These are phyloP conservation scores for Pristionchus maxplancki DNA, from an alignment of 2,888 invertebrate genomes.

Conservation along the genomic window DNA sequence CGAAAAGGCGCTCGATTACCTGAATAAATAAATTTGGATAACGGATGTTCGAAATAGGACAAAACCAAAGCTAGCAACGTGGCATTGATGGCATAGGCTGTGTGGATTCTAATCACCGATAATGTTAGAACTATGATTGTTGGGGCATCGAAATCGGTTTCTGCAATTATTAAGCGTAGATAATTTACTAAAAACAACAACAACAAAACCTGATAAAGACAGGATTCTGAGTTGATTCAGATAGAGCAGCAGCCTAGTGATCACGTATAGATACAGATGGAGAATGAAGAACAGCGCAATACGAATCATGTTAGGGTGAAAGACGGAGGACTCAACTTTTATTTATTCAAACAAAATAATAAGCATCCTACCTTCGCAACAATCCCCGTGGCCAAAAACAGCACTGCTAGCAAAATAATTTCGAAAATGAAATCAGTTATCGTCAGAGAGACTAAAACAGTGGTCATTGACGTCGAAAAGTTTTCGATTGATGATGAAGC, in stretches of 20 bases:
- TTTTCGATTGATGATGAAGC: not conserved
- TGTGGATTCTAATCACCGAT: not conserved
- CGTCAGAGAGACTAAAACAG: not conserved
- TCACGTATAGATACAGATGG: not conserved
- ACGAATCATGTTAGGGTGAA: conserved; percentile 18
- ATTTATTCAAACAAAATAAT: not conserved
- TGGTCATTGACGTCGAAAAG: not conserved
- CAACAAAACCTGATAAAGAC: not conserved
- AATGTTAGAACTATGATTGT: not conserved
- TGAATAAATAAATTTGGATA: not conserved
- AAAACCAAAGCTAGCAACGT: not conserved
- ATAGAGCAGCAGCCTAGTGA: not conserved
- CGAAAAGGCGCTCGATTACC: not conserved
- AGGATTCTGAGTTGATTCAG: not conserved
- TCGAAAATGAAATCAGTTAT: not conserved
- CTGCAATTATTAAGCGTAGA: no score
- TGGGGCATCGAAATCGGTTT: not conserved
- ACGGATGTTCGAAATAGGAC: not conserved
- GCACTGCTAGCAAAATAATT: not conserved
- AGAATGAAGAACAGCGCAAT: not conserved
- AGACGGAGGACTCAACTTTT: not conserved
- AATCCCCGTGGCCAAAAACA: not conserved
- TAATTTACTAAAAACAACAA: no score
- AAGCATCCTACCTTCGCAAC: not conserved
- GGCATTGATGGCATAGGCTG: not conserved